Evolutionary conservation across 2,888 invertebrate genomes (phyloP).

Genomic region (Odontothrips loti): DNA sequence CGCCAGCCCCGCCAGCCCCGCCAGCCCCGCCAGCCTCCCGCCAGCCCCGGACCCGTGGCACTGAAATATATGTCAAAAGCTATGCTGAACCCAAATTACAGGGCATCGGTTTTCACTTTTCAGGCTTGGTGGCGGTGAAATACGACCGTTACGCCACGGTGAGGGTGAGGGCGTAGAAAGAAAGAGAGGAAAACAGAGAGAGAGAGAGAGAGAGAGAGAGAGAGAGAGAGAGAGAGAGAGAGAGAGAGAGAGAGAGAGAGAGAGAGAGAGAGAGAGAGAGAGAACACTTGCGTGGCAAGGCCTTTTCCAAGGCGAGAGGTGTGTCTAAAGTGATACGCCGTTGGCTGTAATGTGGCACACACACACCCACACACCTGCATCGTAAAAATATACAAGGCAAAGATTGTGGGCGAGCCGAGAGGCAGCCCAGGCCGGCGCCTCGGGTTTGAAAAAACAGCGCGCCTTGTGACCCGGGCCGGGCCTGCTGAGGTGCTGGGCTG

Average conservation of each 20-base stretch:
- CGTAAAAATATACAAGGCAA: constrained; percentile 6
- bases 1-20: too few relatives aligned
- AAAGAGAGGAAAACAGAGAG: too few relatives aligned
- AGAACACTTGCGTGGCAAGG: too few relatives aligned
- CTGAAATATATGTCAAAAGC: too few relatives aligned
- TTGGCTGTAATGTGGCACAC: neutral
- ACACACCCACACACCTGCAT: neutral
- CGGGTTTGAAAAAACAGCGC: neutral
- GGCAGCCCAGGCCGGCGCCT: too few relatives aligned
- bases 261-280: too few relatives aligned
- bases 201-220: too few relatives aligned
- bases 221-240: too few relatives aligned
- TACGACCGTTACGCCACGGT: neutral
- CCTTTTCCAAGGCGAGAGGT: neutral
- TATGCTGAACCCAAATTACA: neutral
- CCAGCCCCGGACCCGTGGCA: too few relatives aligned
- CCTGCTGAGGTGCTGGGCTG: neutral
- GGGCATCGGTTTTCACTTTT: neutral
- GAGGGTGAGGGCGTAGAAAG: too few relatives aligned
- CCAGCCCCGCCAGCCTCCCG: too few relatives aligned
- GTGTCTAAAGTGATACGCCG: constrained; percentile 5
- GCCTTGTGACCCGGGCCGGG: neutral
- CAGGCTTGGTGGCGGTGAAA: neutral
- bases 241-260: too few relatives aligned
- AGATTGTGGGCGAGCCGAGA: neutral